Base-by-base conservation (phyloP, 2,888 invertebrate species). In the Corythucha ciliata region DNA sequence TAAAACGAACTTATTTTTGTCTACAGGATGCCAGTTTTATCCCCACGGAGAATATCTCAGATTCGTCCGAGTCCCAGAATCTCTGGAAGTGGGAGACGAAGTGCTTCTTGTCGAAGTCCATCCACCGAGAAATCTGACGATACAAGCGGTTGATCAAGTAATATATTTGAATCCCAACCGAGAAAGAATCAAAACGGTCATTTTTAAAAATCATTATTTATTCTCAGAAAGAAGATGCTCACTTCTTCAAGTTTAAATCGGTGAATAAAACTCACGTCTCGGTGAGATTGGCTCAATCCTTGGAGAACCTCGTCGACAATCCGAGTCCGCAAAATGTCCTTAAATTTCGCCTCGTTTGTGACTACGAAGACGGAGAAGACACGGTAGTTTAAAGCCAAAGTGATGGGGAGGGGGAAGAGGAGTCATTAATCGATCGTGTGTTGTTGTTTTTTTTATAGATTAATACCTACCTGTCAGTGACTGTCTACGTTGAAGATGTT, bases 401-500 rank as follows among this genome's bases (percentile, higher is more conserved):
- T 33, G 33, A 33, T 6, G 16, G 33, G 33, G 4, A n/a, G 33
- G 16, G 33, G n/a, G 16, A n/a, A n/a, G n/a, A n/a, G n/a, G n/a
- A n/a, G n/a, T n/a, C n/a, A n/a, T n/a, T n/a, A n/a, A n/a, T n/a
- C n/a, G n/a, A n/a, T n/a, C n/a, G n/a, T 29, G 29, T 8, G 10
- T 29, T 29, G 8, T n/a, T 29, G 8, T 29, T 29, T 55, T 62
- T 55, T 62, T 66, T 69, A 25, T 71, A 88, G 87, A 82, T 84
- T 63, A 83, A 86, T 49, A 82, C 83, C 44, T 88, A 82, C 60
- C 72, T 89, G 20, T 84, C 86, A 2, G 81, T 88, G 57, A 89
- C 88, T 4, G 86, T 89, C 4, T 89, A 89, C 67, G 83, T 90
- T 5, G 88, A 89, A 68, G 89, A 90, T 65, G 76, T 89, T 34